These are phyloP conservation scores for Heliornis fulica DNA, from an alignment of 2,113 vertebrate species.

Conservation along the genomic window DNA sequence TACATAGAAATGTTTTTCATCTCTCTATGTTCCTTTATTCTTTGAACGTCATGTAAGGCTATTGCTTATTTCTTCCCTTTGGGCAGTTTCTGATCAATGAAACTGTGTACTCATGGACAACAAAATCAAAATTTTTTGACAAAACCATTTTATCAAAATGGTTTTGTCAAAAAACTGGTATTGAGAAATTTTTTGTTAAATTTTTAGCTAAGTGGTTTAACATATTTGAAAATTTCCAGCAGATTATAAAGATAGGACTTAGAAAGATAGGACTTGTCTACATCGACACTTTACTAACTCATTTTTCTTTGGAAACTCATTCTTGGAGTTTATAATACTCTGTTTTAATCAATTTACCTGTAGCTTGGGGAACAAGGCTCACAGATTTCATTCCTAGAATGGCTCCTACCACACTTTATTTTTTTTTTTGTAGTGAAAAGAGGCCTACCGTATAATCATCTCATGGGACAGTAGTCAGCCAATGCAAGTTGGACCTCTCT, in stretches of 20 bases:
- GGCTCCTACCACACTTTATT: background rate
- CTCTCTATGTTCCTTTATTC: background rate
- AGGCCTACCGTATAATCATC: background rate
- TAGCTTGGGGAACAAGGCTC: background rate
- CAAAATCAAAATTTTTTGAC: too few species aligned
- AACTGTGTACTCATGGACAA: background rate
- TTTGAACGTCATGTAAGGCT: background rate
- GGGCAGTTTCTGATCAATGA: background rate
- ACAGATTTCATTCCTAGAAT: background rate
- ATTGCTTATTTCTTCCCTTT: background rate
- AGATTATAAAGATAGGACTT: background rate
- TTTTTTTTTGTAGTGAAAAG: background rate
- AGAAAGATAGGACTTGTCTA: background rate
- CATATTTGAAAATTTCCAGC: background rate
- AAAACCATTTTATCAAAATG: background rate
- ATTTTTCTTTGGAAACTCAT: background rate
- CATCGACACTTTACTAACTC: background rate
- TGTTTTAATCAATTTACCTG: background rate
- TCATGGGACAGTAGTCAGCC: background rate
- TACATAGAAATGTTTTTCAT: background rate
- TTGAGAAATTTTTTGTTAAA: background rate
- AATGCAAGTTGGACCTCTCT: background rate
- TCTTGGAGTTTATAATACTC: background rate
- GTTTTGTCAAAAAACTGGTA: background rate
- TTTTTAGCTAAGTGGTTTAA: background rate